Conservation (phyloP, 2,113 vertebrate genomes). For the Sinocyclocheilus maitianheensis region DNA sequence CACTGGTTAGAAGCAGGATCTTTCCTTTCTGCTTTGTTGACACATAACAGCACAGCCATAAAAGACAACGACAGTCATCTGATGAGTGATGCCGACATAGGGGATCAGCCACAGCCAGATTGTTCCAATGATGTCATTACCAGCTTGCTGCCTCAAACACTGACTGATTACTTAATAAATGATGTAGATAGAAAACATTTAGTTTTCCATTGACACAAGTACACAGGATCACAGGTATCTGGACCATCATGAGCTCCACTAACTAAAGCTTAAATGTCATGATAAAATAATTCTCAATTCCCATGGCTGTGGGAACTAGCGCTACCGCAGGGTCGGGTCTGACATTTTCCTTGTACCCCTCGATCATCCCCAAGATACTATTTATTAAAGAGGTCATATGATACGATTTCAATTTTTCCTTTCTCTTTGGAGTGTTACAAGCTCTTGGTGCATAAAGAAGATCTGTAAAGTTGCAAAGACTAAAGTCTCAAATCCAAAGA, state of each 20-base stretch:
- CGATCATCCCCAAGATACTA: too few relatives aligned
- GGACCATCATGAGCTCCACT: not conserved
- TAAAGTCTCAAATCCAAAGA: too few relatives aligned
- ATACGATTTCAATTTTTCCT: too few relatives aligned
- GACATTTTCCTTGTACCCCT: too few relatives aligned
- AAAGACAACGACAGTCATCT: slow-evolving; percentile 26
- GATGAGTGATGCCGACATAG: slow-evolving; percentile 57
- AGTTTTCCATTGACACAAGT: slow-evolving; percentile 15
- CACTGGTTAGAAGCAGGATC: slow-evolving; percentile 51
- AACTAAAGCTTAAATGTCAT: not conserved
- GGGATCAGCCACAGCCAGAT: slow-evolving; percentile 52
- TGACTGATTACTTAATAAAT: not conserved
- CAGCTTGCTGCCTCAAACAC: slow-evolving; percentile 57
- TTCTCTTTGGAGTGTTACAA: too few relatives aligned
- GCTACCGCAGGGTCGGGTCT: too few relatives aligned
- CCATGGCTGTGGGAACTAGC: too few relatives aligned
- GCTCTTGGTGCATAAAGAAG: too few relatives aligned
- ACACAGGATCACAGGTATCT: not conserved
- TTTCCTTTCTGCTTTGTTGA: slow-evolving; percentile 65
- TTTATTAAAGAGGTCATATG: too few relatives aligned
- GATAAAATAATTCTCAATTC: not conserved
- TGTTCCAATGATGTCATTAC: slow-evolving; percentile 69
- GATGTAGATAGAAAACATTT: slow-evolving; percentile 11
- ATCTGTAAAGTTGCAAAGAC: too few relatives aligned
- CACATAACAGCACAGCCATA: slow-evolving; percentile 66